Conservation (phyloP, 2,888 invertebrate genomes). For the Cloeon dipterum region DNA sequence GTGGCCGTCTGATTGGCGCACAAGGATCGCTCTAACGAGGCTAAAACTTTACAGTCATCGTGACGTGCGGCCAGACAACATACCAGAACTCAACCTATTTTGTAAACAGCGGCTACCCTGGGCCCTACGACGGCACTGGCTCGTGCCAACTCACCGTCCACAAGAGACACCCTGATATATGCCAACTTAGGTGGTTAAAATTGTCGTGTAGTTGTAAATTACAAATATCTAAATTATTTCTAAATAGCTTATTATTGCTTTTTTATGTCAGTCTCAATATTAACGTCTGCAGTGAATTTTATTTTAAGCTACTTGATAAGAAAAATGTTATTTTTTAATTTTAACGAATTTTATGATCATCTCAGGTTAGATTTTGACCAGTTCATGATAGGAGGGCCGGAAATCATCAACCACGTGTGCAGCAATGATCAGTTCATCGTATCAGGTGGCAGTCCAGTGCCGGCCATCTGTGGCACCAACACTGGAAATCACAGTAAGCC, state of each 20-base stretch:
- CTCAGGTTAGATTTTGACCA: slow-evolving; percentile 53
- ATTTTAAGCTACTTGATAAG: not conserved
- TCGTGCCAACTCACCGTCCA: slow-evolving; percentile 66
- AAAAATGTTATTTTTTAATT: slow-evolving; percentile 2
- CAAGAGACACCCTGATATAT: slow-evolving; percentile 54
- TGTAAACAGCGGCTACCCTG: slow-evolving; percentile 61
- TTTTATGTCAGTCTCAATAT: not conserved
- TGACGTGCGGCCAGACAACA: slow-evolving; percentile 53
- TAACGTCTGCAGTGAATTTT: not conserved
- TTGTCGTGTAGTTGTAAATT: slow-evolving; percentile 1
- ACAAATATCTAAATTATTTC: slow-evolving; percentile 1
- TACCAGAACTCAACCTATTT: slow-evolving; percentile 69
- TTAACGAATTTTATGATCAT: slow-evolving; percentile 2
- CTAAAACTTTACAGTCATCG: slow-evolving; percentile 32
- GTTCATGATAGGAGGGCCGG: slow-evolving; percentile 53
- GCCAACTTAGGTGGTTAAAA: slow-evolving; percentile 56
- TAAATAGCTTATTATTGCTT: slow-evolving; percentile 7
- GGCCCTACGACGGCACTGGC: slow-evolving; percentile 48
- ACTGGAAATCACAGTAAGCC: slow-evolving; percentile 57
- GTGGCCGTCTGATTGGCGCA: too few species aligned
- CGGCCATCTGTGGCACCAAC: slow-evolving; percentile 59
- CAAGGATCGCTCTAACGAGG: slow-evolving; percentile 2
- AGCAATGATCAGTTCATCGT: slow-evolving; percentile 69
- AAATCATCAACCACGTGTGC: slow-evolving; percentile 50
- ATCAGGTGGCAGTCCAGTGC: slow-evolving; percentile 56